A percentile compares a stretch with the other conserved stretches of the same genome.
Evolutionary conservation across 2,888 invertebrate genomes (phyloP).

Genomic region (Papilio gigon): DNA sequence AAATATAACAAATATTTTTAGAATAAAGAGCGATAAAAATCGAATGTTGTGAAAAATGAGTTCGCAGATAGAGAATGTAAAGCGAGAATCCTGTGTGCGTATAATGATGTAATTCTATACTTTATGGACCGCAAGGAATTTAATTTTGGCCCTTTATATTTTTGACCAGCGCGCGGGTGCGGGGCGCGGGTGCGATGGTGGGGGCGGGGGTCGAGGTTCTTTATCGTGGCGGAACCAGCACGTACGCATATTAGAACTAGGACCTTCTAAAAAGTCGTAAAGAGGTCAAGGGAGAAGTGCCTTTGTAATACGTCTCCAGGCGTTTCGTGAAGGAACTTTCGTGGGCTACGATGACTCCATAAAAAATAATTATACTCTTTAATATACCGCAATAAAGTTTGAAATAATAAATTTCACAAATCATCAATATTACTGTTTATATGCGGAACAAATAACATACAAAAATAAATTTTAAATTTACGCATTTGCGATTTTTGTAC

Average conservation of each 20-base stretch:
- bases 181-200: conserved; percentile 45
- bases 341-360: conserved; percentile 25
- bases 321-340: conserved; percentile 36
- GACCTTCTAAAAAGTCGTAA: conserved; percentile 68
- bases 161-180: conserved; percentile 64
- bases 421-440: too few species aligned
- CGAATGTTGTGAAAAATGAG: conserved; percentile 34
- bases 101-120: conserved; percentile 80
- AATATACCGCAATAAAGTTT: too few species aligned
- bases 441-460: too few species aligned
- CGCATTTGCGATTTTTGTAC: too few species aligned
- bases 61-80: conserved; percentile 43
- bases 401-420: too few species aligned
- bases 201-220: conserved; percentile 51
- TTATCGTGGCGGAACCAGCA: conserved; percentile 65
- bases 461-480: too few species aligned
- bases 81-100: conserved; percentile 55
- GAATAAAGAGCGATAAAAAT: conserved; percentile 43
- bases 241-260: conserved; percentile 71
- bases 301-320: conserved; percentile 48
- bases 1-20: conserved; percentile 30
- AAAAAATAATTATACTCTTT: background rate
- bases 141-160: conserved; percentile 76
- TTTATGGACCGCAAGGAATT: conserved; percentile 74
- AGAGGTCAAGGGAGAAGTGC: conserved; percentile 66